Percentiles rank a stretch among this genome's conserved stretches.
Conservation (phyloP, 2,888 invertebrate genomes). For the Xylocampa areola region DNA sequence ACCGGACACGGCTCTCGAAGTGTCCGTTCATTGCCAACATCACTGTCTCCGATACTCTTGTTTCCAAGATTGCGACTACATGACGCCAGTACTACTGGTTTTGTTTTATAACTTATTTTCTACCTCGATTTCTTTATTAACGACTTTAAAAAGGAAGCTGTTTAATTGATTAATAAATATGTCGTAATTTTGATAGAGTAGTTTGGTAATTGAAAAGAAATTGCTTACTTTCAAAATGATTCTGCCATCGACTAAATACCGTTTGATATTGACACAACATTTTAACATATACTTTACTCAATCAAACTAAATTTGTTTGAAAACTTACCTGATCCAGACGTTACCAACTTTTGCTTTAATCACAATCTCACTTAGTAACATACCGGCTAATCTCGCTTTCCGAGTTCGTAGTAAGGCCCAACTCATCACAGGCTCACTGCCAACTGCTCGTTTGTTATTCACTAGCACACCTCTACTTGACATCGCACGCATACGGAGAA, state of each 20-base stretch:
- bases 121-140: conserved; percentile 9
- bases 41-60: conserved; percentile 72
- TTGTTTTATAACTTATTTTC: background rate
- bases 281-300: too few species aligned
- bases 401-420: conserved; percentile 61
- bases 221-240: too few species aligned
- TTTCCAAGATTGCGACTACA: conserved; percentile 72
- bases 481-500: conserved; percentile 81
- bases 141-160: background rate
- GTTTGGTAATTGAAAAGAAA: too few species aligned
- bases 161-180: too few species aligned
- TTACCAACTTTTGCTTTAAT: conserved; percentile 28
- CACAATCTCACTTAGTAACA: conserved; percentile 44
- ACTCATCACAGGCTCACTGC: conserved; percentile 76
- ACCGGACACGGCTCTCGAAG: conserved; percentile 78
- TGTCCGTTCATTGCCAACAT: conserved; percentile 76
- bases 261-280: too few species aligned
- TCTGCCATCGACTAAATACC: too few species aligned
- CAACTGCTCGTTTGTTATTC: conserved; percentile 86
- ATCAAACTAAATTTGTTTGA: conserved; percentile 6
- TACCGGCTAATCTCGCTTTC: conserved; percentile 34
- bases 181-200: too few species aligned
- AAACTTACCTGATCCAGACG: conserved; percentile 13
- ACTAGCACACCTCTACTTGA: conserved; percentile 74
- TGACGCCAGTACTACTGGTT: conserved; percentile 58